phyloP scores from a whole-genome alignment of 2,113 vertebrate genomes.

The Bettongia penicillata region DNA sequence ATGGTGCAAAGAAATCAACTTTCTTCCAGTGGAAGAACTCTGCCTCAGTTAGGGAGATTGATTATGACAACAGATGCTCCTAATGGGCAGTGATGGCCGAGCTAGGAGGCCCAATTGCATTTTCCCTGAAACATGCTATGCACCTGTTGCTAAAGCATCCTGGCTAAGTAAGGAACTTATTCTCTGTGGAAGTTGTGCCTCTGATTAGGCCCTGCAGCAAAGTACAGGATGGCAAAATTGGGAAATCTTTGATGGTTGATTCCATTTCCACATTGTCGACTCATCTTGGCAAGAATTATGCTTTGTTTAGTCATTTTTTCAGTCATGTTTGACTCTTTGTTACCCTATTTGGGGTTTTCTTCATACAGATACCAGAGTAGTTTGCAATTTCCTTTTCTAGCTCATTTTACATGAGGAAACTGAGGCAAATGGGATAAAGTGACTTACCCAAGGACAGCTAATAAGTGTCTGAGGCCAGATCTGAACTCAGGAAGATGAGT shows the following conservation, averaged over 20 bases:
- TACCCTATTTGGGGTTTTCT: no score
- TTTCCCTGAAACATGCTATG: not conserved
- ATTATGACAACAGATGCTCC: not conserved
- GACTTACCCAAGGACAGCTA: no score
- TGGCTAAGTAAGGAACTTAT: not conserved
- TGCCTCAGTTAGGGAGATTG: constrained; percentile 4
- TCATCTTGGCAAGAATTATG: not conserved
- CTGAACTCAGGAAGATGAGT: no score
- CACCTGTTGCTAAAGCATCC: not conserved
- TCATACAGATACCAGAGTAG: not conserved
- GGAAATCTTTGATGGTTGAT: not conserved
- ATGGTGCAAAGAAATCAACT: constrained; percentile 29
- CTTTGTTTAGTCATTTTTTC: no score
- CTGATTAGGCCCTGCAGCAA: not conserved
- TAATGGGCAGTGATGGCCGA: not conserved
- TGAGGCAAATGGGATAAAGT: not conserved
- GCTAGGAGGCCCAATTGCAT: not conserved
- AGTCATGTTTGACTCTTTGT: no score
- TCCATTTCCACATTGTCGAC: not conserved
- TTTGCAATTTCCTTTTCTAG: not conserved
- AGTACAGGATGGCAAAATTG: not conserved
- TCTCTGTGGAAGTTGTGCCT: not conserved
- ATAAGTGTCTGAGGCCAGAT: no score
- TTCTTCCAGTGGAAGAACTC: not conserved
- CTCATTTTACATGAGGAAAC: not conserved